Evolutionary conservation across 2,113 vertebrate genomes (phyloP), one percentile per base, ranked within the genome.

Genomic region (Hippocampus comes): DNA sequence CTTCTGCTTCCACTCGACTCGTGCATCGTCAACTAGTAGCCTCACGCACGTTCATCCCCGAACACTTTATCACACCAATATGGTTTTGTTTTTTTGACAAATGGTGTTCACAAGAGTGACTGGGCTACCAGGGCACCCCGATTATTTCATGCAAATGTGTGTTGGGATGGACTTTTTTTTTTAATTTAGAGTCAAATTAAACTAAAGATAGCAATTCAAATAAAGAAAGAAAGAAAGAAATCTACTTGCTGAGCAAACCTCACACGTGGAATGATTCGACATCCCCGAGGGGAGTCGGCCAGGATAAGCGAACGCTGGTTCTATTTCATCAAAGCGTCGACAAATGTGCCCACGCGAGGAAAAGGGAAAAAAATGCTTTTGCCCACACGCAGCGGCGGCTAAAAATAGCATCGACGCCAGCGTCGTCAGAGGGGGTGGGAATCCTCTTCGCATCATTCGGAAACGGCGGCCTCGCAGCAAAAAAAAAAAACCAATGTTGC

Each of bases 401-500:
- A 79, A 30, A 82, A 83, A 89, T 90, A 90, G 73, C 61, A 49
- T 3, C 67, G 21, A 27, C 53, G 49, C 11, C 41, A 74, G 76
- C 84, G 82, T 78, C 71, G 72, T 83, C 75, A 72, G 25, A 18
- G 59, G 79, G 83, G 70, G 84, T 83, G 81, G 88, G 86, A 89
- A 87, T 83, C 80, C 78, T 87, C 68, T 80, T 84, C 81, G 64
- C 75, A 2, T 27, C 56, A 72, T 75, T 66, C 72, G 70, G 80
- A 78, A 66, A 75, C 67, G 71, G 71, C 18, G 66, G 48, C 20
- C 2, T 25, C 23, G 15, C n/a, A 8, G 38, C 63, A 9, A 14
- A 48, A 17, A 46, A 17, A 9, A 60, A 17, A 9, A 4, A 4
- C 21, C 10, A 43, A 46, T 3, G 41, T 27, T 17, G 14, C 9